Evolutionary conservation across 1,140 invertebrate genomes (phyloP).

Genomic region (Lithobius niger): DNA sequence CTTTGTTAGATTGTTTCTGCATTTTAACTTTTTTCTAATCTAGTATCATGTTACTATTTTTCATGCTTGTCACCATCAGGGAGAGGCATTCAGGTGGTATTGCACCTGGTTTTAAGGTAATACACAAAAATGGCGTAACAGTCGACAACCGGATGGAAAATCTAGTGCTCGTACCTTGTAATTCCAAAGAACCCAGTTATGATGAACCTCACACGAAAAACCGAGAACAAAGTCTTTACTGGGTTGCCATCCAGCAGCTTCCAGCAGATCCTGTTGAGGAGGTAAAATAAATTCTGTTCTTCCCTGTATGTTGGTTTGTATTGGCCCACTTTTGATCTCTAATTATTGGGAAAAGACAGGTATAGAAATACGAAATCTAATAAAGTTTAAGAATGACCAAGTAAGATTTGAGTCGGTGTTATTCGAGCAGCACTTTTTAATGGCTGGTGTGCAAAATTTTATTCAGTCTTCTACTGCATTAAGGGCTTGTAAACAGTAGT

Average conservation of each 20-base stretch:
- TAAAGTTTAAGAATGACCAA: no score
- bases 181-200: constrained; percentile 5
- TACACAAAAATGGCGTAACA: constrained; percentile 37
- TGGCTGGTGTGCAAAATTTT: no score
- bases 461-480: no score
- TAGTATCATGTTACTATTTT: background rate
- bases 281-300: constrained; percentile 22
- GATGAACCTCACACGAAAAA: constrained; percentile 16
- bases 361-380: no score
- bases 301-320: no score
- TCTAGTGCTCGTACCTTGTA: constrained; percentile 29
- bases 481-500: no score
- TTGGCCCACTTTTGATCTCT: no score
- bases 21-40: background rate
- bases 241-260: constrained; percentile 39
- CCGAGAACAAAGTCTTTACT: constrained; percentile 36
- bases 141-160: constrained; percentile 40
- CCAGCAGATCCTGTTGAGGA: constrained; percentile 34
- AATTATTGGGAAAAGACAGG: no score
- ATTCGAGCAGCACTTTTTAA: no score
- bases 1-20: background rate
- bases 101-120: constrained; percentile 34
- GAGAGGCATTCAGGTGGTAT: constrained; percentile 38
- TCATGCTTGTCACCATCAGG: constrained; percentile 25
- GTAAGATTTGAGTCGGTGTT: no score